Percentiles rank a stretch among this genome's conserved stretches.
Evolutionary conservation across 2,888 invertebrate species (phyloP).

Genomic region (Pandemis corylana): DNA sequence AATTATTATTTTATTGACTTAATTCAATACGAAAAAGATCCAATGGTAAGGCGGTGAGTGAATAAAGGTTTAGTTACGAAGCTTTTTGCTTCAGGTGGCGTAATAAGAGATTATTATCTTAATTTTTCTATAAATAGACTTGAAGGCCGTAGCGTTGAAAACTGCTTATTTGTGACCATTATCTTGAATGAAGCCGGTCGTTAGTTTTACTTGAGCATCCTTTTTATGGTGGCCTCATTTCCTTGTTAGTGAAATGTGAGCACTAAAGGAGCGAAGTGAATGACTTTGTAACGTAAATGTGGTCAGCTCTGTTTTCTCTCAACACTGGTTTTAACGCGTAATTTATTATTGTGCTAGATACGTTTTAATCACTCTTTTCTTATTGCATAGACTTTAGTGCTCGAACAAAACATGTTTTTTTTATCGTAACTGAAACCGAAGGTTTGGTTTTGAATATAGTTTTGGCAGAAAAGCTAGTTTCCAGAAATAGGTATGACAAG

Average conservation of each 20-base stretch:
- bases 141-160: constrained; percentile 42
- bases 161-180: constrained; percentile 51
- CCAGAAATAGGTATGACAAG: too few relatives aligned
- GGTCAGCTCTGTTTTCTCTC: constrained; percentile 5
- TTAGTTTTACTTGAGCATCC: constrained; percentile 49
- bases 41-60: too few relatives aligned
- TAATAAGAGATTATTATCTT: constrained; percentile 1
- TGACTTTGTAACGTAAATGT: constrained; percentile 46
- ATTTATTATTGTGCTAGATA: not conserved
- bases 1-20: too few relatives aligned
- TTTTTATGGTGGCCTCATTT: constrained; percentile 52
- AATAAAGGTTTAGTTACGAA: not conserved
- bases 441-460: too few relatives aligned
- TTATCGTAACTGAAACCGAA: not conserved
- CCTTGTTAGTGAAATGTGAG: constrained; percentile 44
- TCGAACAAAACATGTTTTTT: not conserved
- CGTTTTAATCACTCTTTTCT: not conserved
- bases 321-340: not conserved
- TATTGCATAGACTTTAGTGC: not conserved
- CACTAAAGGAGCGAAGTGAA: constrained; percentile 48
- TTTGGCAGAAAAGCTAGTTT: too few relatives aligned
- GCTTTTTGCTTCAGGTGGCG: not conserved
- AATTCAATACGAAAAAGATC: too few relatives aligned
- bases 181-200: constrained; percentile 51
- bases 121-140: constrained; percentile 28